Evolutionary conservation across 2,797 vertebrate genomes (phyloP), one percentile per base, ranked within the genome.

Genomic region (Pangasius djambal): DNA sequence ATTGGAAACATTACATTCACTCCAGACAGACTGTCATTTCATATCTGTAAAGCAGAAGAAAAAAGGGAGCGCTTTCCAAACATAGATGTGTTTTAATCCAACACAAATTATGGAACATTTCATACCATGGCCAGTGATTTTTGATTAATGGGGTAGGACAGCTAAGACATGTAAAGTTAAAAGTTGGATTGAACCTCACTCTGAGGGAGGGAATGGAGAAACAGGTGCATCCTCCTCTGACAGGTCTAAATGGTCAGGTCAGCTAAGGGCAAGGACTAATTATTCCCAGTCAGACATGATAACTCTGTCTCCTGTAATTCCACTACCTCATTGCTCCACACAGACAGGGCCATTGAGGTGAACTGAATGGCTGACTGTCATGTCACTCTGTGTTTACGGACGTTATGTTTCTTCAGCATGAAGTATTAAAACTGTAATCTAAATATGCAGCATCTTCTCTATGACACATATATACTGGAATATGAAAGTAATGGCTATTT

Each of bases 1-100:
- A 59, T 40, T 90, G 72, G 89, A 89, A 89, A 85, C 52, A 83
- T 89, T 87, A 88, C 88, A 90, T 85, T 86, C 67, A 55, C 44
- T 16, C 40, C 55, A 85, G 89, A 90, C 85, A 85, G 83, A 74
- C 85, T 91, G 91, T 86, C 87, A 88, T 82, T 87, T 88, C 83
- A 89, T 90, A 90, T 92, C 91, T 91, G 31, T 84, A 69, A 88
- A 83, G 52, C 18, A 77, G 79, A 86, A 18, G 87, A 81, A 72
- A 44, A 86, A 85, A 81, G 37, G 16, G n/a, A 87, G 72, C 63
- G 31, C 77, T 87, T 89, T 59, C 57, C 61, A 88, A 84, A 75
- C 82, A 57, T 44, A 63, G 55, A 61, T 16, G 34, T 65, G 25
- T 79, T 88, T 81, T 67, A 87, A 69, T 83, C 77, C 87, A 90